Evolutionary conservation across 1,140 invertebrate species (phyloP), one percentile per base, ranked within the genome.

Genomic region (Drosophila erecta): DNA sequence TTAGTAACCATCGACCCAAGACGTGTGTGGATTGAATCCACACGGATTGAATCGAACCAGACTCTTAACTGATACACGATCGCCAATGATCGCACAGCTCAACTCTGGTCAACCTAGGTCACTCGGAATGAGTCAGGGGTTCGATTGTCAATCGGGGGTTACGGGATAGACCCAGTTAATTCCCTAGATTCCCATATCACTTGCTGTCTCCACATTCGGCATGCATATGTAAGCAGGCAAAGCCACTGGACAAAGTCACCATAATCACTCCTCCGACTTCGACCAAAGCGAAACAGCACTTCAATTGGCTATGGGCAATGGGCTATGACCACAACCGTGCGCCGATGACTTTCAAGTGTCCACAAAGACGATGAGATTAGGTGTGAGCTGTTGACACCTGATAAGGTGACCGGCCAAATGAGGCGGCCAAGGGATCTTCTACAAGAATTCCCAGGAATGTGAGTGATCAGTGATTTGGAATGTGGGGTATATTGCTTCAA

Each of bases 1-100:
- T 87, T 89, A 87, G 66, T 79, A 81, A 72, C 54, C 79, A 73
- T 60, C 75, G 71, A 72, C 61, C 53, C 72, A 81, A 83, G 83
- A 84, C 84, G 83, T 87, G 70, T 57, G 67, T 46, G 57, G 22
- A 47, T 57, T 38, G 44, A 30, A 57, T n/a, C n/a, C n/a, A n/a
- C n/a, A 35, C 44, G 46, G 38, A 43, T 67, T 51, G 40, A 50
- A 69, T 72, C 24, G 22, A 22, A 22, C 2, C 64, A 43, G n/a
- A 35, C 37, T 37, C 54, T 58, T 38, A 59, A 37, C 20, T n/a
- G 37, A 57, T 57, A 40, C 11, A 22, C 24, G 17, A 57, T 47
- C 54, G 8, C 14, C 3, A 27, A 4, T 20, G 27, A 24, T 30
- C 30, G 10, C 14, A 41, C 37, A 43, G 27, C 47, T 46, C 10